Evolutionary conservation across 2,113 vertebrate species (phyloP).

Genomic region (Jaculus jaculus): DNA sequence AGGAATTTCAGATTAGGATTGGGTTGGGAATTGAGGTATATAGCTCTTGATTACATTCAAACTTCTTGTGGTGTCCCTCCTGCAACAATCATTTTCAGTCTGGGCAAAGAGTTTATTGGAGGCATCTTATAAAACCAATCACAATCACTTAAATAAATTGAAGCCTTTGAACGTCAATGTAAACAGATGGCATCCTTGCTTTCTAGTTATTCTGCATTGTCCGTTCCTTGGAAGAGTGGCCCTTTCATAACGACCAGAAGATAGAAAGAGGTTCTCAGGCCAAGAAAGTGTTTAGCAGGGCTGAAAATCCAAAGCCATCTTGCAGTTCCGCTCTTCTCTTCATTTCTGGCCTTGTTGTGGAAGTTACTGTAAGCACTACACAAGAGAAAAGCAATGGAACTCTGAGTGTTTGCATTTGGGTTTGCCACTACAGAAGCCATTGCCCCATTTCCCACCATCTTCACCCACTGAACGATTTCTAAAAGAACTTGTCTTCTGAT

Average conservation of each 20-base stretch:
- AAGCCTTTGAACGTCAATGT: not conserved
- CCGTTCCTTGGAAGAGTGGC: not conserved
- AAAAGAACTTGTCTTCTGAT: not conserved
- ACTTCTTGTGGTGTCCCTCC: not conserved
- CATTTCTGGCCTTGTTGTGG: not conserved
- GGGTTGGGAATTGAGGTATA: too few species aligned
- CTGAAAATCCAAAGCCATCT: not conserved
- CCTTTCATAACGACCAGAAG: not conserved
- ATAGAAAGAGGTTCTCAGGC: not conserved
- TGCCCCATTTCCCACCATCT: not conserved
- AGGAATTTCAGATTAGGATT: not conserved
- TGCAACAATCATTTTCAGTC: not conserved
- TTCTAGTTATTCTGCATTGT: not conserved
- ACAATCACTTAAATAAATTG: not conserved
- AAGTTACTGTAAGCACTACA: not conserved
- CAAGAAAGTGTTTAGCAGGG: not conserved
- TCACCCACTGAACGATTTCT: not conserved
- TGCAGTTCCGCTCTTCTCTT: accelerated
- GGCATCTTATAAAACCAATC: not conserved
- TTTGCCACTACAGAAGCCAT: not conserved
- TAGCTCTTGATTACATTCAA: not conserved
- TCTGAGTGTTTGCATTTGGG: not conserved
- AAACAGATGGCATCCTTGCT: not conserved
- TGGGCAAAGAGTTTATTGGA: not conserved
- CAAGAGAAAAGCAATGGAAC: not conserved